A percentile compares a stretch with the other conserved stretches of the same genome.
phyloP scores from a whole-genome alignment of 2,113 vertebrate genomes.

The Plestiodon gilberti region DNA sequence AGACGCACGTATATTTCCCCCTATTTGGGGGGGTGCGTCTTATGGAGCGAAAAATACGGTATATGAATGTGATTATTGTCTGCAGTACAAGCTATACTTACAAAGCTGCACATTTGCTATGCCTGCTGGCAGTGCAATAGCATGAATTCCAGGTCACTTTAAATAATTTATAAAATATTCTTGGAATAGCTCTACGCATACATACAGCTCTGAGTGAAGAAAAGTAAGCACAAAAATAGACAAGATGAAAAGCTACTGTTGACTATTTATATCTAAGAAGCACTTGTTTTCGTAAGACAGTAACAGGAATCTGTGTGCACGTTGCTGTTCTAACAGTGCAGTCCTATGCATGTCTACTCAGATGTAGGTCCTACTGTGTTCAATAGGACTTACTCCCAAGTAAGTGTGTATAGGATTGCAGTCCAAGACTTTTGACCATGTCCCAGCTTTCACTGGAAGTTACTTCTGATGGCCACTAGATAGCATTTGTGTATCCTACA shows the following conservation, averaged over 20 bases:
- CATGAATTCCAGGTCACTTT: neutral
- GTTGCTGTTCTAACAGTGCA: too few relatives aligned
- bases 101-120: neutral
- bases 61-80: too few relatives aligned
- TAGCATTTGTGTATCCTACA: neutral
- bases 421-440: fast-evolving
- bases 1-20: too few relatives aligned
- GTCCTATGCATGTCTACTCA: fast-evolving
- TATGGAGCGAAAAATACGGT: too few relatives aligned
- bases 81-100: too few relatives aligned
- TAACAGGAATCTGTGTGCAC: neutral
- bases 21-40: too few relatives aligned
- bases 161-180: neutral
- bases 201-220: neutral
- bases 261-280: neutral
- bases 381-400: too few relatives aligned
- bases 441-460: fast-evolving
- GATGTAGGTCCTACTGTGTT: too few relatives aligned
- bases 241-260: neutral
- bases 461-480: constrained; percentile 6
- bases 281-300: neutral
- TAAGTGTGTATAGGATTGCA: too few relatives aligned
- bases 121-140: neutral
- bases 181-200: neutral
- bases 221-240: neutral